phyloP scores from a whole-genome alignment of 2,797 vertebrate genomes.

The Antrozous pallidus region DNA sequence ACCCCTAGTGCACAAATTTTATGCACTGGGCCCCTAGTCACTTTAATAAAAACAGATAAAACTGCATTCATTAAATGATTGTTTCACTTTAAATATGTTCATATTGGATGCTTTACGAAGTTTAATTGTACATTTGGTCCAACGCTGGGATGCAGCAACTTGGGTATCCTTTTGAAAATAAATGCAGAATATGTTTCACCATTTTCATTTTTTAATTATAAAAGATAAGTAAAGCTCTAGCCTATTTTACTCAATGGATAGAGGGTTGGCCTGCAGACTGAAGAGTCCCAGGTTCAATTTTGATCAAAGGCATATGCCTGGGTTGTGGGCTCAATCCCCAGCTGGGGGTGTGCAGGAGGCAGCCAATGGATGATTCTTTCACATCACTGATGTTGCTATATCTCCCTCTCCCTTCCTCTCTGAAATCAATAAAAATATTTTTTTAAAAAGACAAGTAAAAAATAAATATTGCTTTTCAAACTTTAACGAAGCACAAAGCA shows the following conservation, averaged over 20 bases:
- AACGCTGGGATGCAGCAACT: not conserved
- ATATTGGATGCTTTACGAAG: slow-evolving; percentile 1
- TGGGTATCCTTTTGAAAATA: not conserved
- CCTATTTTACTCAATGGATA: too few species aligned
- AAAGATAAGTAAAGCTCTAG: not conserved
- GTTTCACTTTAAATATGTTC: slow-evolving; percentile 43
- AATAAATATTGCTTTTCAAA: slow-evolving; percentile 46
- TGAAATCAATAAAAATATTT: too few species aligned
- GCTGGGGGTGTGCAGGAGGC: too few species aligned
- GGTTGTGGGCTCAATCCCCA: too few species aligned
- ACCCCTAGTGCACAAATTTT: too few species aligned
- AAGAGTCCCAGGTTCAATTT: too few species aligned
- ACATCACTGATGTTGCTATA: too few species aligned
- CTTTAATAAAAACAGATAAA: slow-evolving; percentile 31
- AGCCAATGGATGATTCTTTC: too few species aligned
- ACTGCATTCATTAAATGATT: not conserved
- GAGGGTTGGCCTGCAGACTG: too few species aligned
- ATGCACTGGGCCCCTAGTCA: too few species aligned
- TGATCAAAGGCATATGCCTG: too few species aligned
- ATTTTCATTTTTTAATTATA: slow-evolving; percentile 16
- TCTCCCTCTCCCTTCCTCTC: too few species aligned
- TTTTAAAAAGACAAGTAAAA: slow-evolving; percentile 45
- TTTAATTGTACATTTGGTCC: not conserved
- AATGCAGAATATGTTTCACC: slow-evolving; percentile 40
- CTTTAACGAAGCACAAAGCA: slow-evolving; percentile 68